Evolutionary conservation across 2,797 vertebrate genomes (phyloP).

Genomic region (Sparus aurata): DNA sequence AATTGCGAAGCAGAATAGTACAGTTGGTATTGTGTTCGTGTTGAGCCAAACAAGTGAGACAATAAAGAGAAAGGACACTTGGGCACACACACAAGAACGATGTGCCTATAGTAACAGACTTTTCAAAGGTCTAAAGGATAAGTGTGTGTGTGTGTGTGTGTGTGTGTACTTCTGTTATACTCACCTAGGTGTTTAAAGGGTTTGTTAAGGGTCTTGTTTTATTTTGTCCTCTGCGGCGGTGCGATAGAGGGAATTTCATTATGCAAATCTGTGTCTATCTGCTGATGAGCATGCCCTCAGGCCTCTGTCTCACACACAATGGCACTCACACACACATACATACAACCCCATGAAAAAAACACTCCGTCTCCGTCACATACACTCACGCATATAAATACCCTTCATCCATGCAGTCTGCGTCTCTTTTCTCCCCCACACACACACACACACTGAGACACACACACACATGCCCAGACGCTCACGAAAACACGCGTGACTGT

Average conservation of each 20-base stretch:
- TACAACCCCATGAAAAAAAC: conserved; percentile 32
- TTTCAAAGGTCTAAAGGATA: conserved; percentile 51
- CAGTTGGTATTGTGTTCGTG: conserved; percentile 35
- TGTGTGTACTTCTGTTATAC: conserved; percentile 50
- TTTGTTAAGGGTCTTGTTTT: conserved; percentile 79
- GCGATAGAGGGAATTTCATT: conserved; percentile 81
- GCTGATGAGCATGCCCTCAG: conserved; percentile 81
- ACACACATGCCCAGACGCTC: conserved; percentile 61
- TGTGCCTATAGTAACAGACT: conserved; percentile 34
- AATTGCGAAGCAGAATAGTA: conserved; percentile 7
- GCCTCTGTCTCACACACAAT: conserved; percentile 73
- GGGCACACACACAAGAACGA: conserved; percentile 17
- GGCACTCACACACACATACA: conserved; percentile 39
- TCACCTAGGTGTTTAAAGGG: conserved; percentile 73
- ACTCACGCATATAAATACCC: conserved; percentile 61
- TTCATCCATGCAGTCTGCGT: conserved; percentile 50
- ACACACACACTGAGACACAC: conserved; percentile 18
- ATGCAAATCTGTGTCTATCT: conserved; percentile 80
- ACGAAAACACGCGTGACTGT: conserved; percentile 73
- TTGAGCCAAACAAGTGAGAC: conserved; percentile 19
- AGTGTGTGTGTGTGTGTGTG: conserved; percentile 16
- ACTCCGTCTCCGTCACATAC: conserved; percentile 38
- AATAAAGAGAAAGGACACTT: conserved; percentile 16
- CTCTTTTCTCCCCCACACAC: conserved; percentile 14
- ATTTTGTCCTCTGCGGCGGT: conserved; percentile 73